A percentile compares a stretch with the other conserved stretches of the same genome.
phyloP scores from a whole-genome alignment of 2,888 invertebrate genomes.

The Netelia inedita region DNA sequence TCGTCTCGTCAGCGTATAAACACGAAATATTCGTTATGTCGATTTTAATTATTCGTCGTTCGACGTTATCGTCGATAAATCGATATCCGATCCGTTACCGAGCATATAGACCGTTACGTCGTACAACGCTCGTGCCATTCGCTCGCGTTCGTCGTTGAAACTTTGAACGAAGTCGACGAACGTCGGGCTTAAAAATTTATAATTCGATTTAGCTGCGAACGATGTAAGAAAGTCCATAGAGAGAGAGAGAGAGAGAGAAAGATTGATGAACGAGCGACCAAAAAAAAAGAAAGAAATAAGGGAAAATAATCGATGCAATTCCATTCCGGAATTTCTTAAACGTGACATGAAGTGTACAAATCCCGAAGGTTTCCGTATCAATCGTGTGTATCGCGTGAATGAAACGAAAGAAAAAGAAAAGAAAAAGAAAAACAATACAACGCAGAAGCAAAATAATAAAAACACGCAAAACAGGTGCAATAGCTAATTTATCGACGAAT shows the following conservation, averaged over 20 bases:
- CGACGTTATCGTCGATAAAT: neutral
- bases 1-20: constrained; percentile 39
- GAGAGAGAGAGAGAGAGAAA: neutral
- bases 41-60: constrained; percentile 1
- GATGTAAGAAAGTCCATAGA: neutral
- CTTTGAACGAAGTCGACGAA: neutral
- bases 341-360: neutral
- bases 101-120: neutral
- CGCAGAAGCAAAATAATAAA: too few species aligned
- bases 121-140: neutral
- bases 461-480: neutral
- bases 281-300: neutral
- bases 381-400: neutral
- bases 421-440: too few species aligned
- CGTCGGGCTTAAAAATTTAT: neutral
- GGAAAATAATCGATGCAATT: neutral
- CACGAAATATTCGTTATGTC: neutral
- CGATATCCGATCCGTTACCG: neutral
- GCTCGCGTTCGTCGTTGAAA: neutral
- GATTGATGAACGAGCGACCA: neutral
- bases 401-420: too few species aligned
- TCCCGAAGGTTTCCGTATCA: neutral
- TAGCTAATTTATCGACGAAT: neutral
- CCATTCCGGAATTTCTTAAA: neutral
- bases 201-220: neutral